Percentiles rank a stretch among this genome's conserved stretches.
phyloP scores from a whole-genome alignment of 2,113 vertebrate species.

The Salvelinus fontinalis region DNA sequence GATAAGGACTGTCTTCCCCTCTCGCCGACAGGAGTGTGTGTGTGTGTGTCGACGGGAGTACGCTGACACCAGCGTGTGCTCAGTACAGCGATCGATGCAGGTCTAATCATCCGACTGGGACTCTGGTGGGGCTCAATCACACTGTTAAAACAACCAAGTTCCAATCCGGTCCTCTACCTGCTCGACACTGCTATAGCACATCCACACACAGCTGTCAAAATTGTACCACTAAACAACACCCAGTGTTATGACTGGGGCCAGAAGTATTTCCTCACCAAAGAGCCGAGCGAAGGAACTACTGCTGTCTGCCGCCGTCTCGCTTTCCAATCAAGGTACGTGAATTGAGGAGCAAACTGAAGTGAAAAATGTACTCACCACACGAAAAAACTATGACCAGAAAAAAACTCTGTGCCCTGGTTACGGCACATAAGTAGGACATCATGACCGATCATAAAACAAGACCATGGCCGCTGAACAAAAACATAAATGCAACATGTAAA shows the following conservation, averaged over 20 bases:
- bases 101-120: conserved; percentile 66
- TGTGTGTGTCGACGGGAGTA: conserved; percentile 1
- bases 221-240: neutral
- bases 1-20: conserved; percentile 63
- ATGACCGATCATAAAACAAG: too few species aligned
- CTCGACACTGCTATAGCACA: conserved; percentile 1
- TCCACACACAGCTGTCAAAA: neutral
- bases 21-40: conserved; percentile 16
- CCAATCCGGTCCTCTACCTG: conserved; percentile 11
- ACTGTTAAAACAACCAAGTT: conserved; percentile 59
- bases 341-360: too few species aligned
- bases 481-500: too few species aligned
- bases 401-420: too few species aligned
- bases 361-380: neutral
- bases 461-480: too few species aligned
- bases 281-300: conserved; percentile 1
- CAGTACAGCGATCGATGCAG: conserved; percentile 58
- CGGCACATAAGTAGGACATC: too few species aligned
- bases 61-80: neutral
- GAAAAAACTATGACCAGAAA: too few species aligned
- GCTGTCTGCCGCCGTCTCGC: conserved; percentile 15
- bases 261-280: too few species aligned
- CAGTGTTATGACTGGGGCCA: conserved; percentile 19
- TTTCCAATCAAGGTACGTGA: too few species aligned
- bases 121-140: conserved; percentile 51